Evolutionary conservation across 2,113 vertebrate genomes (phyloP).

Genomic region (Pseudonaja textilis): DNA sequence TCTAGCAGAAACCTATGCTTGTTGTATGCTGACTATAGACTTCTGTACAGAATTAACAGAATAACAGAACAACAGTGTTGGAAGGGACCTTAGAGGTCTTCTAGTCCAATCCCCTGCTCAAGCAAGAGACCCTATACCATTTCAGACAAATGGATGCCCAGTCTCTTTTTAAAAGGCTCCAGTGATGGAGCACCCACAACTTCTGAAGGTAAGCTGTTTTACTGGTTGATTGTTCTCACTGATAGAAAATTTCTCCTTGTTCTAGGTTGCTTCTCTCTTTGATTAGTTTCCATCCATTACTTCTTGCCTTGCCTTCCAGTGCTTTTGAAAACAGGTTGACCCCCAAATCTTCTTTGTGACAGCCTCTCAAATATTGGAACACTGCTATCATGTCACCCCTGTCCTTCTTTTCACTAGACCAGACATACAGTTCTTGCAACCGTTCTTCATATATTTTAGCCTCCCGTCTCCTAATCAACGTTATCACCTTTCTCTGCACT

Average conservation of each 20-base stretch:
- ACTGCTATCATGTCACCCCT: background rate
- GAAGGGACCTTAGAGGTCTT: background rate
- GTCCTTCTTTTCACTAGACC: background rate
- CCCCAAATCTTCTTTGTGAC: background rate
- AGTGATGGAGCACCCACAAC: background rate
- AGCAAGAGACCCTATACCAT: background rate
- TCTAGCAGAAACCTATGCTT: background rate
- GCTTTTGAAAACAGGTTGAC: background rate
- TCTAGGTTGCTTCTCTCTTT: background rate
- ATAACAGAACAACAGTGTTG: background rate
- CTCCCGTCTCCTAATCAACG: background rate
- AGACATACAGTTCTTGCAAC: background rate
- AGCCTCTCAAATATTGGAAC: background rate
- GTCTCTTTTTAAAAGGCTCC: background rate
- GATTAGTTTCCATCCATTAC: background rate
- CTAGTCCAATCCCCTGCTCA: no score
- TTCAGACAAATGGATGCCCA: background rate
- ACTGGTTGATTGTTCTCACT: background rate
- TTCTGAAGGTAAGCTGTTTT: background rate
- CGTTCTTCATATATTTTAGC: background rate
- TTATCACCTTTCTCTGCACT: background rate
- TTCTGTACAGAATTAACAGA: background rate
- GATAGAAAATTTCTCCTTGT: background rate
- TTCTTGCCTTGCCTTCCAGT: background rate
- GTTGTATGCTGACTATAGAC: background rate